Conservation (phyloP, 2,888 invertebrate genomes). For the Calameuta pallipes region DNA sequence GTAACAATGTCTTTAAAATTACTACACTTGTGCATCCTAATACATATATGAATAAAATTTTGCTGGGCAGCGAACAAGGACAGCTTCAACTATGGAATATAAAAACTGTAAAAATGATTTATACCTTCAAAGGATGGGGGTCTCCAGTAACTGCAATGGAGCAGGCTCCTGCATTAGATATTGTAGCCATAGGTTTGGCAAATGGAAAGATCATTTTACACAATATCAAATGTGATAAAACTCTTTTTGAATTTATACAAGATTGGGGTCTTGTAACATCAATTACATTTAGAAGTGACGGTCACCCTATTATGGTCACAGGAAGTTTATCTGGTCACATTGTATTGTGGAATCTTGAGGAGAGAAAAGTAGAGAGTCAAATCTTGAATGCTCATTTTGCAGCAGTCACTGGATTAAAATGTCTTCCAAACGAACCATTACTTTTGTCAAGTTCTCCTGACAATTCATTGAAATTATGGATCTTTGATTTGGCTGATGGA, state of each 20-base stretch:
- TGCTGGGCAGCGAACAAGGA: conserved; percentile 89
- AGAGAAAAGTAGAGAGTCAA: conserved; percentile 82
- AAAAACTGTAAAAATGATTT: conserved; percentile 78
- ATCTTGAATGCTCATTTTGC: conserved; percentile 82
- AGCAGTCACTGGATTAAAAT: conserved; percentile 83
- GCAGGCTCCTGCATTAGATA: conserved; percentile 93
- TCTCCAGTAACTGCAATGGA: conserved; percentile 79
- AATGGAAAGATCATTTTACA: conserved; percentile 87
- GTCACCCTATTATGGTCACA: conserved; percentile 85
- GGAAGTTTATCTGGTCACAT: conserved; percentile 87
- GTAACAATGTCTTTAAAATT: conserved; percentile 78
- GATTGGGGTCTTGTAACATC: conserved; percentile 91
- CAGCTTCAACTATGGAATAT: conserved; percentile 91
- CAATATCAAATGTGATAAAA: conserved; percentile 87
- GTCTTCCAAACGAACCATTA: conserved; percentile 89
- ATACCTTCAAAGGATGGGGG: conserved; percentile 82
- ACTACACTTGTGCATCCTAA: conserved; percentile 90
- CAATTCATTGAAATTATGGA: conserved; percentile 91
- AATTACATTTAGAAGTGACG: conserved; percentile 89
- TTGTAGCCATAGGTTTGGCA: conserved; percentile 87
- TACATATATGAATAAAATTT: conserved; percentile 93
- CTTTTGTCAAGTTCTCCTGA: conserved; percentile 93
- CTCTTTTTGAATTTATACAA: conserved; percentile 86
- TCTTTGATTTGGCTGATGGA: conserved; percentile 93
- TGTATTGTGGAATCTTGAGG: conserved; percentile 94